Base-by-base conservation (phyloP, 2,888 invertebrate species). In the Tryphoninae sp. region DNA sequence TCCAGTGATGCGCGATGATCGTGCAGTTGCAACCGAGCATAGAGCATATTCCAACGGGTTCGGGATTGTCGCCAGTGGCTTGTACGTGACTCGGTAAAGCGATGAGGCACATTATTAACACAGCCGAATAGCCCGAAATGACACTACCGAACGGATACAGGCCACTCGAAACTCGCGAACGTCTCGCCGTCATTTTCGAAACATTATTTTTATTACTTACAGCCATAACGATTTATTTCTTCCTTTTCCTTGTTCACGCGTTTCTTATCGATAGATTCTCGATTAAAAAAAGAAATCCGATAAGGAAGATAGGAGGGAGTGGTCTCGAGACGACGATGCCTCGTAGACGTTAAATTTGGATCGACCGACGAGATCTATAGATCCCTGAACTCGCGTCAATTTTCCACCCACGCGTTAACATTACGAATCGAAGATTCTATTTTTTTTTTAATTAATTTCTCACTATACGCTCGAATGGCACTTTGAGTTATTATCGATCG, bases 1-100 rank as follows among this genome's bases (percentile, higher is more conserved):
- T 93, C 95, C 95, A 95, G 62, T 94, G 93, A 85, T 94, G 94
- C 40, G 93, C 93, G 71, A 93, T 93, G 68, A 93, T 92, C 55
- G 92, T 92, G 90, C 95, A 95, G 86, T 92, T 93, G 92, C 95
- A 95, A 86, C 93, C 94, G 78, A 92, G 90, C 91, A 93, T 91
- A 77, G 93, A 92, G 90, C 95, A 95, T 84, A 95, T 92, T 76
- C 93, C 93, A 76, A 88, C 87, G 62, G 88, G 84, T 68, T 86
- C 85, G 51, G 85, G 65, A 55, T 59, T 74, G 69, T 83, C 85
- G 74, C 83, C 84, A 75, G 80, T 51, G 78, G 59, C 80, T 45
- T 74, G 73, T 82, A 82, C 83, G 79, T 84, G 80, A 75, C 81
- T 77, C 68, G 83, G 75, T 71, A 84, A 78, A 72, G 74, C 67